phyloP scores from a whole-genome alignment of 1,140 invertebrate species.

The Euwallacea fornicatus region DNA sequence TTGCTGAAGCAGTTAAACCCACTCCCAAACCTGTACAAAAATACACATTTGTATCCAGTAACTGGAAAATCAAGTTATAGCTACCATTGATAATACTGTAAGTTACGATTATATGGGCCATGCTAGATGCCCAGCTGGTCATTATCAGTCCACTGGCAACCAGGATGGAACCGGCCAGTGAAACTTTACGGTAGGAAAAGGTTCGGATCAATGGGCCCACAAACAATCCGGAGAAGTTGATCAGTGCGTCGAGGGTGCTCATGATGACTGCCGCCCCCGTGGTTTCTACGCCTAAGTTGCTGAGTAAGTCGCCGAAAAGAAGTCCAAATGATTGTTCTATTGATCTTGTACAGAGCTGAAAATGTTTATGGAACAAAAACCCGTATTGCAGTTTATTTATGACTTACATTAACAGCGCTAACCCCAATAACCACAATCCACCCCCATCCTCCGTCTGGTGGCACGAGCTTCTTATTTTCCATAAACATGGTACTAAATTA shows the following conservation, averaged over 20 bases:
- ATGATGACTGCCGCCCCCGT: constrained; percentile 72
- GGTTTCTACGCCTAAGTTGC: constrained; percentile 66
- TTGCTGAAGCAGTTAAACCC: constrained; percentile 68
- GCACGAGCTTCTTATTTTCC: constrained; percentile 59
- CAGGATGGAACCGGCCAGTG: constrained; percentile 66
- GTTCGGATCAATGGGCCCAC: constrained; percentile 71
- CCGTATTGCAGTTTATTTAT: constrained; percentile 6
- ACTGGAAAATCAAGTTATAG: neutral
- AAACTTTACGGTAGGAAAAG: constrained; percentile 73
- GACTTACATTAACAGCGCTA: constrained; percentile 76
- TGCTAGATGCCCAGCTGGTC: constrained; percentile 69
- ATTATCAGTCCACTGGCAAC: constrained; percentile 66
- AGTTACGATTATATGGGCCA: constrained; percentile 70
- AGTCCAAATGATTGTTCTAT: constrained; percentile 77
- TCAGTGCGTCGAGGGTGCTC: constrained; percentile 70
- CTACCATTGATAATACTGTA: constrained; percentile 75
- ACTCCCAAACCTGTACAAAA: constrained; percentile 64
- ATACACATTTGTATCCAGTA: neutral
- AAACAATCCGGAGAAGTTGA: constrained; percentile 77
- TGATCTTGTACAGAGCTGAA: constrained; percentile 72
- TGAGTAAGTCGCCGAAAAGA: constrained; percentile 70
- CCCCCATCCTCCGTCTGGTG: constrained; percentile 77
- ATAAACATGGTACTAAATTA: constrained; percentile 46
- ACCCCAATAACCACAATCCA: constrained; percentile 80
- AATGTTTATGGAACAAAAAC: constrained; percentile 34